Percentiles rank a stretch among this genome's conserved stretches.
These are phyloP conservation scores for Lomographa bimaculata DNA, from an alignment of 2,888 invertebrate genomes.

Conservation along the genomic window DNA sequence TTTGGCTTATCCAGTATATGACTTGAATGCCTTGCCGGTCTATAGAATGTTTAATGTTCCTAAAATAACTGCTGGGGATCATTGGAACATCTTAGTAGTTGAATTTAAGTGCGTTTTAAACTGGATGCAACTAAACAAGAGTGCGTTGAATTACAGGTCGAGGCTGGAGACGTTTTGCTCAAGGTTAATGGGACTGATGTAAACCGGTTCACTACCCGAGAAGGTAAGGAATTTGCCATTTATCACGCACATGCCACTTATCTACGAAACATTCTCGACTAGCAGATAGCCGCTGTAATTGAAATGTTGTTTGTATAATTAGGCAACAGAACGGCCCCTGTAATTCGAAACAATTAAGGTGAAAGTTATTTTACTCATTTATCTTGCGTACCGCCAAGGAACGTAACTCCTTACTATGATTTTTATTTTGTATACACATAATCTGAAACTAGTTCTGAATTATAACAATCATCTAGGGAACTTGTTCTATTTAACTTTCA, in stretches of 20 bases:
- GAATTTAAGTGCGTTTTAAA: conserved; percentile 31
- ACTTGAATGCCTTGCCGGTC: conserved; percentile 7
- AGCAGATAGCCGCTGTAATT: conserved; percentile 45
- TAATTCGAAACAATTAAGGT: too few relatives aligned
- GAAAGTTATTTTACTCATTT: too few relatives aligned
- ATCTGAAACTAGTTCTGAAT: too few relatives aligned
- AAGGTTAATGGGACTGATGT: conserved; percentile 97
- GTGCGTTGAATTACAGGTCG: conserved; percentile 88
- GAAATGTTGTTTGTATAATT: conserved; percentile 28
- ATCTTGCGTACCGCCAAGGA: too few relatives aligned
- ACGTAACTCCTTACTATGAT: too few relatives aligned
- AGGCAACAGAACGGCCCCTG: too few relatives aligned
- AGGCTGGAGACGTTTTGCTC: conserved; percentile 96
- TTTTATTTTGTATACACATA: too few relatives aligned
- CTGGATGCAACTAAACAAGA: conserved; percentile 43
- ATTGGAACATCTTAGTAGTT: conserved; percentile 15
- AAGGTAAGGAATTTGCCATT: conserved; percentile 87
- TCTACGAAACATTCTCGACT: conserved; percentile 47
- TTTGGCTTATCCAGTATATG: conserved; percentile 4
- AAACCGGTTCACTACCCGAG: conserved; percentile 95
- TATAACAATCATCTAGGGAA: too few relatives aligned
- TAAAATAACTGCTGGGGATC: conserved; percentile 17
- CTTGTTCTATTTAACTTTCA: too few relatives aligned
- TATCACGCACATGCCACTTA: conserved; percentile 62
- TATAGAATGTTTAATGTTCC: too few relatives aligned